These are phyloP conservation scores for Cephus sareptanus DNA, from an alignment of 2,888 invertebrate genomes.

Conservation along the genomic window DNA sequence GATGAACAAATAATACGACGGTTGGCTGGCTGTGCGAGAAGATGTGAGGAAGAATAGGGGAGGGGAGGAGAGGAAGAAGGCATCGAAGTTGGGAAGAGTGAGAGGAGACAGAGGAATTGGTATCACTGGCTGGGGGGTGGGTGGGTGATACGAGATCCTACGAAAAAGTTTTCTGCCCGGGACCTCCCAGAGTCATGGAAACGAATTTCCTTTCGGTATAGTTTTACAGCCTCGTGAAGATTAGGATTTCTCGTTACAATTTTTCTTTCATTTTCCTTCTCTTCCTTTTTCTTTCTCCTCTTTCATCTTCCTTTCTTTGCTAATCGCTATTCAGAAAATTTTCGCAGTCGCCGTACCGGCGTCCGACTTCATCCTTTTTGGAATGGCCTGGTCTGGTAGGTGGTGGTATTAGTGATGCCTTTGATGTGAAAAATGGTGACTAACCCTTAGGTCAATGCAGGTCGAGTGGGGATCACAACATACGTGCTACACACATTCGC, in stretches of 20 bases:
- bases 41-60: neutral
- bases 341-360: neutral
- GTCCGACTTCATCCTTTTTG: neutral
- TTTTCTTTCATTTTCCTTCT: neutral
- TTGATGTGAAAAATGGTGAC: neutral
- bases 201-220: slow-evolving; percentile 16
- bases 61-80: neutral
- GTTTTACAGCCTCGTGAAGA: slow-evolving; percentile 23
- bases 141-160: neutral
- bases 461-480: neutral
- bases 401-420: neutral
- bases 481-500: neutral
- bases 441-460: neutral
- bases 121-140: neutral
- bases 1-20: neutral
- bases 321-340: neutral
- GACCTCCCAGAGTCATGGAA: neutral
- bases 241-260: neutral
- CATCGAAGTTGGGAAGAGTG: neutral
- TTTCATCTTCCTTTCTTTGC: neutral
- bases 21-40: neutral
- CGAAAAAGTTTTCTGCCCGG: neutral
- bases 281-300: neutral
- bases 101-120: neutral
- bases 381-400: neutral